phyloP scores from a whole-genome alignment of 2,888 invertebrate species.

The Spisula subtruncata region DNA sequence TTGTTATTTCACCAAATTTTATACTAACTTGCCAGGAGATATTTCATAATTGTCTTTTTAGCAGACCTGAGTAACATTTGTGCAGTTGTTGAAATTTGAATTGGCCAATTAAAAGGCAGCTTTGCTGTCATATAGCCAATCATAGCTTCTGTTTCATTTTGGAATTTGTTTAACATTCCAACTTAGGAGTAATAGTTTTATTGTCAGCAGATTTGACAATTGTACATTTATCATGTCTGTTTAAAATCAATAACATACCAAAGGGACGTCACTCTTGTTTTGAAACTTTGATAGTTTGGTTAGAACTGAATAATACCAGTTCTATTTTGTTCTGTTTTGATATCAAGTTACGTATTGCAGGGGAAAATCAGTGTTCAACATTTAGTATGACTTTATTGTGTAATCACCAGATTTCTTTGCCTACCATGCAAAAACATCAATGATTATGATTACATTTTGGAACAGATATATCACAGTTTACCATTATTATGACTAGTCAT shows the following conservation, averaged over 20 bases:
- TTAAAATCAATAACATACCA: background rate
- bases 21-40: background rate
- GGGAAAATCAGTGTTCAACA: background rate
- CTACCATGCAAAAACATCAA: too few species aligned
- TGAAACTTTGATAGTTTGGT: background rate
- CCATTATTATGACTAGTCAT: background rate
- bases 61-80: background rate
- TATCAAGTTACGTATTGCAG: background rate
- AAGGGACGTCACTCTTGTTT: background rate
- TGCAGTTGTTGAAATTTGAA: too few species aligned
- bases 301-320: background rate
- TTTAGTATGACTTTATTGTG: background rate
- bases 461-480: background rate
- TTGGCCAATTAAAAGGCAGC: too few species aligned
- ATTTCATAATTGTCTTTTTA: background rate
- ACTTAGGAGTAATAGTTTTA: too few species aligned
- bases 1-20: background rate
- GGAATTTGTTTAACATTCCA: too few species aligned
- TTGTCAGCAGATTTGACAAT: too few species aligned
- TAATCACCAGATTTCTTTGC: too few species aligned
- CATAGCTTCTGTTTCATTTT: too few species aligned
- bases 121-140: too few species aligned
- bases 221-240: too few species aligned
- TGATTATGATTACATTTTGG: too few species aligned
- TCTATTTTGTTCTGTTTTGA: too few species aligned